Conservation (phyloP, 2,113 vertebrate species). For the Plestiodon gilberti region DNA sequence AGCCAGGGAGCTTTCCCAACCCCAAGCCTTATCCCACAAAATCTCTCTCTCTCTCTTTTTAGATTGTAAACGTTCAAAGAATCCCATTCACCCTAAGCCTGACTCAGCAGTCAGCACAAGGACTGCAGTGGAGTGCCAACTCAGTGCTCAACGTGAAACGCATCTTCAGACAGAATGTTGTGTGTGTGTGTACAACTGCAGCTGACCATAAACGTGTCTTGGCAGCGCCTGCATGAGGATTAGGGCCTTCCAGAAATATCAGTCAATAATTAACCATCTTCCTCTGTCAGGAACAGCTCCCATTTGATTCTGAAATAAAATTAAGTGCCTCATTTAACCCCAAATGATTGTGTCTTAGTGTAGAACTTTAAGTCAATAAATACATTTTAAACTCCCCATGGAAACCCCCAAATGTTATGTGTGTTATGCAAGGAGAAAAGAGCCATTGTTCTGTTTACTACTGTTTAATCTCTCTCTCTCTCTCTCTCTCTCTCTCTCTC, state of each 20-base stretch:
- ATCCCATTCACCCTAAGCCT: background rate
- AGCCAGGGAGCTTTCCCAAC: no score
- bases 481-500: slow-evolving; percentile 45
- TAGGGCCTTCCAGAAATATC: slow-evolving; percentile 47
- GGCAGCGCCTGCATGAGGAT: slow-evolving; percentile 52
- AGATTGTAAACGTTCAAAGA: background rate
- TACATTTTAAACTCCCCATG: slow-evolving; percentile 69
- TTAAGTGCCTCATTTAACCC: slow-evolving; percentile 49
- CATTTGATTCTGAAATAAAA: slow-evolving; percentile 42
- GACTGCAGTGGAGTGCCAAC: background rate
- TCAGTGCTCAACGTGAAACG: background rate
- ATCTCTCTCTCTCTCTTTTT: background rate
- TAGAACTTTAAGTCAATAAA: slow-evolving; percentile 65
- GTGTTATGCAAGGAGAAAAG: slow-evolving; percentile 59
- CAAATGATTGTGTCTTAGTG: slow-evolving; percentile 52
- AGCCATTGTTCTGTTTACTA: slow-evolving; percentile 70
- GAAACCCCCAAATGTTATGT: slow-evolving; percentile 73
- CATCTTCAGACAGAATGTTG: background rate
- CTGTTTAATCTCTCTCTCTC: slow-evolving; percentile 59
- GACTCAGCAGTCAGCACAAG: background rate
- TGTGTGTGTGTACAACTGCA: background rate
- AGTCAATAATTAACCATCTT: slow-evolving; percentile 25
- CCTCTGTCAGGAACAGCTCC: slow-evolving; percentile 8
- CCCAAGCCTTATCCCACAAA: background rate
- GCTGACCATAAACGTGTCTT: slow-evolving; percentile 61